A percentile compares a stretch with the other conserved stretches of the same genome.
Conservation (phyloP, 2,888 invertebrate species). For the Ochlodes sylvanus region DNA sequence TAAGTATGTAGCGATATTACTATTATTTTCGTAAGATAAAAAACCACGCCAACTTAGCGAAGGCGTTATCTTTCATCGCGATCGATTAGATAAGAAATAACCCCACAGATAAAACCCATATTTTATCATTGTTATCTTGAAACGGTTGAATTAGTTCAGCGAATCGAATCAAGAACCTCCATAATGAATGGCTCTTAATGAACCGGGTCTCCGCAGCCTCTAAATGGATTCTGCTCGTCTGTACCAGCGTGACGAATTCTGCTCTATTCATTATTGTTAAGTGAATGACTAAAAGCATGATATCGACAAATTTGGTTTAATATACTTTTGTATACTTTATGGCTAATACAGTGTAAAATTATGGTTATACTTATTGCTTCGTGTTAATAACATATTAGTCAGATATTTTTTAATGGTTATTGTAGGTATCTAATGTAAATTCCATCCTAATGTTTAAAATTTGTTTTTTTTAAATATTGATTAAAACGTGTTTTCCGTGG, state of each 20-base stretch:
- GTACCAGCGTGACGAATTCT: conserved; percentile 68
- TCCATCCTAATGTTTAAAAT: no score
- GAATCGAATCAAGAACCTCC: conserved; percentile 54
- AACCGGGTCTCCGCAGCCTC: conserved; percentile 44
- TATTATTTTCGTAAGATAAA: no score
- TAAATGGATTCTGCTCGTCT: conserved; percentile 46
- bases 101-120: background rate
- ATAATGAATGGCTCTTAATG: conserved; percentile 68
- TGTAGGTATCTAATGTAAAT: no score
- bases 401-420: no score
- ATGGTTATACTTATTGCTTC: no score
- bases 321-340: conserved; percentile 9
- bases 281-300: conserved; percentile 61
- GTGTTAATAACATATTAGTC: no score
- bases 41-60: background rate
- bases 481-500: no score
- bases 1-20: no score
- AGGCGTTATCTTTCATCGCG: background rate
- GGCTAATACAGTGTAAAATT: background rate
- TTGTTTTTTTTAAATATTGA: no score
- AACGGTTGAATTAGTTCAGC: conserved; percentile 33
- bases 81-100: background rate
- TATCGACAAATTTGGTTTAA: conserved; percentile 59
- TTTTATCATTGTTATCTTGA: conserved; percentile 6
- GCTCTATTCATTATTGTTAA: conserved; percentile 52